Conservation (phyloP, 2,888 invertebrate species). For the Cyrtodaria siliqua region DNA sequence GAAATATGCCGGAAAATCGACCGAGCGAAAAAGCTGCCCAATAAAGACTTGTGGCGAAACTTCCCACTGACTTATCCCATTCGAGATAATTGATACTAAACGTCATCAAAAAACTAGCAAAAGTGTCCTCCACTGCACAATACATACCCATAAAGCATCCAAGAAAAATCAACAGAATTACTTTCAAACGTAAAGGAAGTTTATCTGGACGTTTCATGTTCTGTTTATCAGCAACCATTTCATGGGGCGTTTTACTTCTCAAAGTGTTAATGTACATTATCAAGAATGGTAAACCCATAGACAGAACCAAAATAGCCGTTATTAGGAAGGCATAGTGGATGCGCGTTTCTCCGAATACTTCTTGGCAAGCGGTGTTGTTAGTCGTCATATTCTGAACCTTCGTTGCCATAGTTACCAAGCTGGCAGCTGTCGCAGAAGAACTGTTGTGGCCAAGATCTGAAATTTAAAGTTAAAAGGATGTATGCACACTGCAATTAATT, state of each 20-base stretch:
- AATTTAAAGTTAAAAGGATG: too few relatives aligned
- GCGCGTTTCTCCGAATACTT: constrained; percentile 28
- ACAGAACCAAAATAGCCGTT: constrained; percentile 46
- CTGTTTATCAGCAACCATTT: constrained; percentile 45
- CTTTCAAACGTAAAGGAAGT: constrained; percentile 49
- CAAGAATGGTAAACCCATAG: constrained; percentile 64
- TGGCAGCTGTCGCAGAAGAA: neutral
- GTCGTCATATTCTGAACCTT: neutral
- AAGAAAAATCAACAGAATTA: constrained; percentile 49
- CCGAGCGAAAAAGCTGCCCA: constrained; percentile 56
- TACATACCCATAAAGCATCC: constrained; percentile 60
- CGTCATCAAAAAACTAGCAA: constrained; percentile 54
- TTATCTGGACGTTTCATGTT: constrained; percentile 49
- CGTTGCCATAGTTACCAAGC: too few relatives aligned
- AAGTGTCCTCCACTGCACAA: constrained; percentile 73
- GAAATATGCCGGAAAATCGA: constrained; percentile 56
- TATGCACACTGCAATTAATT: too few relatives aligned
- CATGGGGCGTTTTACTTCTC: constrained; percentile 18
- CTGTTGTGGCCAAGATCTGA: constrained; percentile 1
- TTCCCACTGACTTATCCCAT: constrained; percentile 47
- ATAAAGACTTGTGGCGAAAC: constrained; percentile 44
- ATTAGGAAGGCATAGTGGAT: constrained; percentile 63
- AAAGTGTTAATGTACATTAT: constrained; percentile 48
- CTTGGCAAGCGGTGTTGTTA: neutral
- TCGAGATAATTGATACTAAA: constrained; percentile 46